Evolutionary conservation across 2,888 invertebrate species (phyloP), one percentile per base, ranked within the genome.

Genomic region (Ectemnius cavifrons): DNA sequence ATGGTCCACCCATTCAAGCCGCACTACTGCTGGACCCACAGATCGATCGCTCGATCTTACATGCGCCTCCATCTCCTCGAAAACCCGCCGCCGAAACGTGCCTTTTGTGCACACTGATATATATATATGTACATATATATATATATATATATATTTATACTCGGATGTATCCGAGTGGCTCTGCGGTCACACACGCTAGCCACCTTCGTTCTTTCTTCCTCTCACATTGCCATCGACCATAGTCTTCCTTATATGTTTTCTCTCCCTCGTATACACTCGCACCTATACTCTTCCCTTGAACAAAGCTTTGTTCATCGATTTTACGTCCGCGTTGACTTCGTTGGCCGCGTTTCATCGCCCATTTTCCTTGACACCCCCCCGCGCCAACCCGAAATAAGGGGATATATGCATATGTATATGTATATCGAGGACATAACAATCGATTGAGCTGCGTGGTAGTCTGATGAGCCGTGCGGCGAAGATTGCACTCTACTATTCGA

Each of bases 41-140:
- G 79, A 79, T 81, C 79, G 82, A 81, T 82, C 75, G 75, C 71
- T 73, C 67, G 66, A 72, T 77, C 71, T 78, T 72, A 67, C 69
- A 71, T 67, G 56, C 65, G 63, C 62, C n/a, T 47, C 13, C 57
- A 28, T 16, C 28, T 20, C 16, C 37, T 56, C 63, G 58, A 45
- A 52, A 58, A 57, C 37, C 63, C 69, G 56, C 62, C 66, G 70
- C 69, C 64, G 64, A 75, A 71, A 76, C 76, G 75, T 75, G 71
- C 67, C 75, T 75, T 75, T 77, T 75, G 77, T 77, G 27, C 59
- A 13, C 63, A 52, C 45, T 64, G 49, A 71, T 71, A 64, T 63
- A 52, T 75, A 49, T 59, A 58, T 45, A 52, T 63, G 45, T 52
- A 13, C 11, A 47, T 28, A 13, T 52, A 52, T 16, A 23, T 49